Conservation (phyloP, 1,140 invertebrate genomes). For the Mylabris phalerata region DNA sequence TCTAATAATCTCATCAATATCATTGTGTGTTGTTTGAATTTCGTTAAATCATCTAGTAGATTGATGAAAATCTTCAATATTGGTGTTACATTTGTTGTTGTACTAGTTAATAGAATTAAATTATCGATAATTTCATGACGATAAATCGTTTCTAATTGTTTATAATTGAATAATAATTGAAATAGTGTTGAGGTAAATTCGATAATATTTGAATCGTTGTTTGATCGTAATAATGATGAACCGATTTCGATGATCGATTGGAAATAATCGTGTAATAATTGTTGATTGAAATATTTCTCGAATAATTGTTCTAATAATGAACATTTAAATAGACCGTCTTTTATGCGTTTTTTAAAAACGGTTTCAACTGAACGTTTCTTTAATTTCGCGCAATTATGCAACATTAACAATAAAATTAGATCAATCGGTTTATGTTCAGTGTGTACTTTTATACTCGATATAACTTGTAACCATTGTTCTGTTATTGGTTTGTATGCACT, state of each 20-base stretch:
- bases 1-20: conserved; percentile 50
- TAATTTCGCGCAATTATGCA: conserved; percentile 40
- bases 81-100: conserved; percentile 16
- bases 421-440: conserved; percentile 42
- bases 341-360: conserved; percentile 41
- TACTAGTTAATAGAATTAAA: conserved; percentile 26
- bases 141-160: conserved; percentile 20
- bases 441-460: conserved; percentile 22
- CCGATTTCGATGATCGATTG: conserved; percentile 41
- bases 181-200: conserved; percentile 30
- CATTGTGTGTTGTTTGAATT: conserved; percentile 40
- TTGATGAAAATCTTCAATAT: conserved; percentile 29
- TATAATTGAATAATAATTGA: conserved; percentile 26
- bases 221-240: conserved; percentile 25
- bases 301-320: conserved; percentile 39
- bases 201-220: conserved; percentile 15
- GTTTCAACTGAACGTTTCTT: conserved; percentile 41
- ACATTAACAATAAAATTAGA: conserved; percentile 41
- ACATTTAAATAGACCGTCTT: conserved; percentile 40
- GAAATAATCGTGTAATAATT: conserved; percentile 41
- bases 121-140: conserved; percentile 31
- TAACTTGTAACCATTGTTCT: conserved; percentile 32
- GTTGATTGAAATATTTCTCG: conserved; percentile 34
- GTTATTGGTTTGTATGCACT: conserved; percentile 21
- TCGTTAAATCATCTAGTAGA: conserved; percentile 17